Conservation (phyloP, 2,888 invertebrate species). For the Therioaphis trifolii region DNA sequence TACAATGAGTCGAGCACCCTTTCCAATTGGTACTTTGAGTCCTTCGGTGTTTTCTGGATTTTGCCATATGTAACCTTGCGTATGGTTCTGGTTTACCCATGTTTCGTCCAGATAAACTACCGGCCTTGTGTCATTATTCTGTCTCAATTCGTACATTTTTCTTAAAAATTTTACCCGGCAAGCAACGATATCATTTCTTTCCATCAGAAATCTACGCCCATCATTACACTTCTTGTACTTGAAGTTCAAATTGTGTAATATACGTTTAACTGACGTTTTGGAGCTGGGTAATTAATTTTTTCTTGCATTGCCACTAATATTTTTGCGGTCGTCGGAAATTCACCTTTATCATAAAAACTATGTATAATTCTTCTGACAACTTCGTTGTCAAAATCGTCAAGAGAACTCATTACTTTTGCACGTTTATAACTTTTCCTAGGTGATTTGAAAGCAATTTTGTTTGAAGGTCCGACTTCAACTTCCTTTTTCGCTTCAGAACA, state of each 20-base stretch:
- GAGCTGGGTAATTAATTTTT: slow-evolving; percentile 26
- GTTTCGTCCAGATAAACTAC: slow-evolving; percentile 52
- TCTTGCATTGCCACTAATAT: slow-evolving; percentile 24
- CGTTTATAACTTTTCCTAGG: slow-evolving; percentile 30
- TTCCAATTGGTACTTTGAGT: slow-evolving; percentile 34
- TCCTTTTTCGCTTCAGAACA: slow-evolving; percentile 7
- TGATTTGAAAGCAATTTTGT: neutral
- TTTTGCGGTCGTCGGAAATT: slow-evolving; percentile 42
- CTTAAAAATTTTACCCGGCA: slow-evolving; percentile 30
- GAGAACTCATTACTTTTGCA: slow-evolving; percentile 8
- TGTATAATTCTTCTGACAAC: slow-evolving; percentile 43
- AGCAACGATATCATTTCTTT: slow-evolving; percentile 47
- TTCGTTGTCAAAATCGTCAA: slow-evolving; percentile 51
- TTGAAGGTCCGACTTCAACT: neutral
- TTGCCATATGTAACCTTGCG: slow-evolving; percentile 27
- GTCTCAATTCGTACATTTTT: slow-evolving; percentile 31
- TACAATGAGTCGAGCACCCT: slow-evolving; percentile 54
- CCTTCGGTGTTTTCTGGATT: slow-evolving; percentile 28
- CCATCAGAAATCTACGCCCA: slow-evolving; percentile 54
- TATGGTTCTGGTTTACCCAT: slow-evolving; percentile 46
- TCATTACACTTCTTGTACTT: slow-evolving; percentile 47
- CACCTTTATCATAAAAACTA: slow-evolving; percentile 50
- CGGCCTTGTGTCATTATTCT: slow-evolving; percentile 42
- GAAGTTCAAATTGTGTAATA: slow-evolving; percentile 2
- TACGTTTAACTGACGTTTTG: neutral